These are phyloP conservation scores for Lophura nycthemera DNA, from an alignment of 2,113 vertebrate species.

Conservation along the genomic window DNA sequence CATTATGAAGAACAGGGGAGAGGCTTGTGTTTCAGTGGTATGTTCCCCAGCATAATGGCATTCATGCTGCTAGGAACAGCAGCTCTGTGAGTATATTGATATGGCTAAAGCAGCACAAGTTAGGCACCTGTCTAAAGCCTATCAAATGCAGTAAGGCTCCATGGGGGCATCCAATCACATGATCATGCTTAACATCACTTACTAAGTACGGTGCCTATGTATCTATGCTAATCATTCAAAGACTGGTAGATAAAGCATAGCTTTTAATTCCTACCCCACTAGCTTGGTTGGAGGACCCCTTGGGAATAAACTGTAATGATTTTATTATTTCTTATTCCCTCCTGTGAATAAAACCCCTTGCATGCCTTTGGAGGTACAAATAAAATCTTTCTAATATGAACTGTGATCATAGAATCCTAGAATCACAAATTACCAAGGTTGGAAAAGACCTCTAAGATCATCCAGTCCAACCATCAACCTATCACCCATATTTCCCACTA, in stretches of 20 bases:
- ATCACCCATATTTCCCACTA: too few species aligned
- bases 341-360: neutral
- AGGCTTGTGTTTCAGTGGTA: neutral
- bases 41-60: neutral
- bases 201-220: neutral
- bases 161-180: neutral
- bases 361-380: neutral
- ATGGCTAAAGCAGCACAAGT: neutral
- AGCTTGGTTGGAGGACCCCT: neutral
- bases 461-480: too few species aligned
- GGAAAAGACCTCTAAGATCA: too few species aligned
- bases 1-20: neutral
- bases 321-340: neutral
- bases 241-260: neutral
- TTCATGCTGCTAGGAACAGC: neutral
- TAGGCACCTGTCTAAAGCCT: neutral
- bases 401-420: too few species aligned
- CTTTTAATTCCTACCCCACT: neutral
- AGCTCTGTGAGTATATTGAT: neutral
- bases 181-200: neutral
- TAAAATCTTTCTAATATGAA: neutral
- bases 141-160: neutral
- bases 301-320: neutral
- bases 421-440: too few species aligned
- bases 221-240: neutral